Evolutionary conservation across 1,140 invertebrate genomes (phyloP).

Genomic region (Vanessa atalanta): DNA sequence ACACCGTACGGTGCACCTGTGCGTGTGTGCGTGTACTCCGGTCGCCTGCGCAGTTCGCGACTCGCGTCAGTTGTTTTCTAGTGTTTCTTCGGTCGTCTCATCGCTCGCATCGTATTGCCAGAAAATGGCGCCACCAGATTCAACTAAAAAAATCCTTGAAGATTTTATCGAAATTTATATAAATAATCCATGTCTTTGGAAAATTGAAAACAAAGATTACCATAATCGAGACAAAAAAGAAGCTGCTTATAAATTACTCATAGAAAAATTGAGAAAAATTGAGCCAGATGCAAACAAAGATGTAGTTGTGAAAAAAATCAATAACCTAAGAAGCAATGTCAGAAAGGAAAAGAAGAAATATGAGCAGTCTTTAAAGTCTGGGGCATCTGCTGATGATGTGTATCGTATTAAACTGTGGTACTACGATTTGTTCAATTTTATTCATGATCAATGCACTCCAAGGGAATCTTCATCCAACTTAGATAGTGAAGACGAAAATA

Average conservation of each 20-base stretch:
- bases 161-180: constrained; percentile 31
- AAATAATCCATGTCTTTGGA: constrained; percentile 26
- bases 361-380: background rate
- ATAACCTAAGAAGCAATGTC: constrained; percentile 5
- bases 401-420: constrained; percentile 19
- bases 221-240: constrained; percentile 27
- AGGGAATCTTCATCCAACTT: background rate
- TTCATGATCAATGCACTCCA: background rate
- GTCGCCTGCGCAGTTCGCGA: too few relatives aligned
- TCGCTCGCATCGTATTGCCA: too few relatives aligned
- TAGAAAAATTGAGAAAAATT: constrained; percentile 22
- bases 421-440: constrained; percentile 18
- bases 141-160: too few relatives aligned
- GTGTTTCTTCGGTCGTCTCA: too few relatives aligned
- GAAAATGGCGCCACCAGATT: too few relatives aligned
- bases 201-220: constrained; percentile 33
- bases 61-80: too few relatives aligned
- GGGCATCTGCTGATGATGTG: background rate
- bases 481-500: background rate
- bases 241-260: constrained; percentile 24
- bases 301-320: constrained; percentile 17
- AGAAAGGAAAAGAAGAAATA: constrained; percentile 23
- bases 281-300: constrained; percentile 12
- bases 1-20: too few relatives aligned
- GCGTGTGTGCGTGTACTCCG: too few relatives aligned